Percentiles rank a stretch among this genome's conserved stretches.
These are phyloP conservation scores for Linnaemya vulpina DNA, from an alignment of 2,888 invertebrate species.

Conservation along the genomic window DNA sequence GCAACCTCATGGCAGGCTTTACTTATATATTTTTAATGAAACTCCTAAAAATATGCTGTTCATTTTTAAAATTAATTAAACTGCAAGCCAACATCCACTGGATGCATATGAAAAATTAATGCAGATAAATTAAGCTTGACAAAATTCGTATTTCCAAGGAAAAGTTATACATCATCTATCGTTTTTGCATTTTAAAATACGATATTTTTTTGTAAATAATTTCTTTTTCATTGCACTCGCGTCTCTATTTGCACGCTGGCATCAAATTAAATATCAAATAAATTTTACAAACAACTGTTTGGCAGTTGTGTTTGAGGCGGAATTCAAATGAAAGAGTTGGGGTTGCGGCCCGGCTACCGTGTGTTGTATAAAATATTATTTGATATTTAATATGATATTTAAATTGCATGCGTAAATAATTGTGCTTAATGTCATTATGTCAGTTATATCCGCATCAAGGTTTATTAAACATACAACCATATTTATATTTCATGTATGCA, in stretches of 20 bases:
- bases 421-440: constrained; percentile 78
- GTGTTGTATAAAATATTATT: constrained; percentile 44
- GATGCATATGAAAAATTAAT: constrained; percentile 22
- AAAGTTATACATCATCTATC: constrained; percentile 51
- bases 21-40: not conserved
- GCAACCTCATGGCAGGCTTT: constrained; percentile 7
- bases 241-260: not conserved
- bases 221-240: constrained; percentile 17
- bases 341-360: constrained; percentile 45
- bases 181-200: constrained; percentile 25
- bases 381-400: constrained; percentile 74
- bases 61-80: constrained; percentile 27
- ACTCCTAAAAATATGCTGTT: not conserved
- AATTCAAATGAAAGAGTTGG: constrained; percentile 28
- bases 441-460: constrained; percentile 73
- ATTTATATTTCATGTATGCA: not conserved
- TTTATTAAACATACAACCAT: constrained; percentile 43
- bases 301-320: not conserved
- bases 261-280: constrained; percentile 29
- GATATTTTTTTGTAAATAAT: constrained; percentile 18
- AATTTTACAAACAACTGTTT: constrained; percentile 26
- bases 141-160: constrained; percentile 15
- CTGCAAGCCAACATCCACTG: constrained; percentile 36
- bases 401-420: constrained; percentile 79
- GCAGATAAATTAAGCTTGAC: constrained; percentile 13